Conservation (phyloP, 2,888 invertebrate genomes). For the Drosophila monieri region DNA sequence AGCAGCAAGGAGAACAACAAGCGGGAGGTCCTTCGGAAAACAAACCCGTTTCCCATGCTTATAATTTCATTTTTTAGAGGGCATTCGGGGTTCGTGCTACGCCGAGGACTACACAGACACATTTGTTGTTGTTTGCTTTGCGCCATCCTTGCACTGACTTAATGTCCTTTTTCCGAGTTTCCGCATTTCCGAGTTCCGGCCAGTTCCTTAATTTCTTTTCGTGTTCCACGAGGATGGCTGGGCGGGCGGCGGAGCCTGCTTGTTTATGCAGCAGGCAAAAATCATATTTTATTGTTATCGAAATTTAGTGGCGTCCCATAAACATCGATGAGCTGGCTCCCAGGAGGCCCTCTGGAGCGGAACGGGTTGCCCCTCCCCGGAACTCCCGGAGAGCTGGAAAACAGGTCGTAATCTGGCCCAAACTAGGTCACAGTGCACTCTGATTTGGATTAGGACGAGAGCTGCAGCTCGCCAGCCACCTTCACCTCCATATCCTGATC, state of each 20-base stretch:
- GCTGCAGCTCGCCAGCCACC: not conserved
- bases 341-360: not conserved
- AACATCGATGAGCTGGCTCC: constrained; percentile 51
- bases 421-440: not conserved
- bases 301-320: constrained; percentile 68
- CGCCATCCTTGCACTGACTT: constrained; percentile 34
- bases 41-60: not conserved
- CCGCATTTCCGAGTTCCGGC: constrained; percentile 24
- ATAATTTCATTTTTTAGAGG: constrained; percentile 1
- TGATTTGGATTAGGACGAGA: not conserved
- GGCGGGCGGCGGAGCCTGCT: not conserved
- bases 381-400: not conserved
- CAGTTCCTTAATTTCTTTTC: constrained; percentile 76
- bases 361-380: not conserved
- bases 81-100: constrained; percentile 19
- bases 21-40: not conserved
- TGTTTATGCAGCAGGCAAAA: constrained; percentile 52
- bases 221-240: constrained; percentile 37
- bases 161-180: constrained; percentile 28
- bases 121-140: constrained; percentile 35
- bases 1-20: not conserved
- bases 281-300: constrained; percentile 79
- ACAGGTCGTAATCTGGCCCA: not conserved
- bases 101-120: not conserved
- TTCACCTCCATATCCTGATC: not conserved